Base-by-base conservation (phyloP, 2,797 vertebrate genomes). In the Eulemur mongoz region DNA sequence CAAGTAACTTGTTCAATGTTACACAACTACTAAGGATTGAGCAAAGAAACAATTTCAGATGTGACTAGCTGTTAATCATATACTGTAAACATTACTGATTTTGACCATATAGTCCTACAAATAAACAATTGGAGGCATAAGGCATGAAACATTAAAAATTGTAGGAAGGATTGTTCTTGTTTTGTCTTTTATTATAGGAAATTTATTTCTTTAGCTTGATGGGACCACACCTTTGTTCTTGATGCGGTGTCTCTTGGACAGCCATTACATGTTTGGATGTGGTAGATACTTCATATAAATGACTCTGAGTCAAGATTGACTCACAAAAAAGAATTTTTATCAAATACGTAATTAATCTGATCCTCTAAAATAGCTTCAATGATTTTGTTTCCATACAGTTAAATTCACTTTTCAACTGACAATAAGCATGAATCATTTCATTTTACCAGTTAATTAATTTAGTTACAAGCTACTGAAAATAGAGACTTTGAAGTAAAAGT, bases 401-500 rank as follows among this genome's bases (percentile, higher is more conserved):
- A 86, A 72, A 83, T 82, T 87, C 23, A 76, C 59, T 83, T 91
- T 94, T 87, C 59, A 94, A 25, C 65, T 89, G 52, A 91, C 27
- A 92, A 75, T 91, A 93, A 75, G 15, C 38, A 81, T 43, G 72
- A 90, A 73, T 87, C 43, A 93, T 96, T 76, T 72, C 25, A 91
- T 73, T 78, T 80, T 76, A 61, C 38, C 40, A 80, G 27, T 69
- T 82, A 91, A 52, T 94, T 89, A 52, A 69, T 73, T 96, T 87
- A 73, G 23, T 61, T 79, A 85, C 8, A 91, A 92, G 20, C 61
- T 83, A 43, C n/a, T 93, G 40, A 87, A 93, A 83, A 76, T 35
- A 79, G 30, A 91, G 27, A 2, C 69, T 92, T 69, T 91, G 75
- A 75, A 81, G 88, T 50, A 23, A 23, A 75, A 70, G 18, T 15